A percentile compares a stretch with the other conserved stretches of the same genome.
Conservation (phyloP, 2,113 vertebrate species). For the Protobothrops mucrosquamatus region DNA sequence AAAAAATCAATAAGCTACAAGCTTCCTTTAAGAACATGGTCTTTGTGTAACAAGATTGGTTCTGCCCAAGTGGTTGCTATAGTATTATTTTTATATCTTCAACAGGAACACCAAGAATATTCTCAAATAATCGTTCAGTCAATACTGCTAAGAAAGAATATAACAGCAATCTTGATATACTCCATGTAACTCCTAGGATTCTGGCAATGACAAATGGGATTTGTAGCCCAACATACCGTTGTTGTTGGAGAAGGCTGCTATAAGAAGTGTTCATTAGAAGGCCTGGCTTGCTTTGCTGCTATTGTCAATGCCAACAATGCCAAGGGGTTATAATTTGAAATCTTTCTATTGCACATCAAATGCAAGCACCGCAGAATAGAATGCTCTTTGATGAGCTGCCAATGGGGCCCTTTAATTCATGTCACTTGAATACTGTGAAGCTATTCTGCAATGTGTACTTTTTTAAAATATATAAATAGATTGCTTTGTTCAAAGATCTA, state of each 20-base stretch:
- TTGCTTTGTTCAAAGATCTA: background rate
- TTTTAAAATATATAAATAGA: background rate
- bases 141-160: background rate
- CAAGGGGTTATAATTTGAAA: background rate
- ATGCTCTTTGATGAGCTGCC: background rate
- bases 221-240: background rate
- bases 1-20: background rate
- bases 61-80: background rate
- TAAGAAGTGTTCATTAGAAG: background rate
- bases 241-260: background rate
- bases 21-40: background rate
- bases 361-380: background rate
- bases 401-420: background rate
- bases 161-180: background rate
- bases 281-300: background rate
- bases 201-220: background rate
- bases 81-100: background rate
- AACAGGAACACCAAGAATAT: background rate
- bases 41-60: background rate
- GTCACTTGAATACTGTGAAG: background rate
- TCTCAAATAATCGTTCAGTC: background rate
- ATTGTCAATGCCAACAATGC: background rate
- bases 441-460: background rate
- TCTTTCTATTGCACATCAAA: background rate
- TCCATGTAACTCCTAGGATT: background rate